Evolutionary conservation across 2,113 vertebrate species (phyloP).

Genomic region (Opisthocomus hoazin): DNA sequence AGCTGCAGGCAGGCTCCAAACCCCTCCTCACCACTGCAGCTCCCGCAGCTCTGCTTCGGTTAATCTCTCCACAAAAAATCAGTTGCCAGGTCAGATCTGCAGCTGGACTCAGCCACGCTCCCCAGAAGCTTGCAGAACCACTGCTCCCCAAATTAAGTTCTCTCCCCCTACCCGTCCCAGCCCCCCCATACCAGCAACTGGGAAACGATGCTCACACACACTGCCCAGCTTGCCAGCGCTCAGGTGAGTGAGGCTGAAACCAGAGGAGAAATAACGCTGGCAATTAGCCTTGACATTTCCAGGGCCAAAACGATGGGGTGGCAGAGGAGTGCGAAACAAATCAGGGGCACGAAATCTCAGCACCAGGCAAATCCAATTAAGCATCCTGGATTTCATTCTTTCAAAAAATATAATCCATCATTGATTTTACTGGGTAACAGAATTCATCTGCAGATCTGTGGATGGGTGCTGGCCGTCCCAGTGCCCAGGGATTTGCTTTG

Average conservation of each 20-base stretch:
- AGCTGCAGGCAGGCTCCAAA: not conserved
- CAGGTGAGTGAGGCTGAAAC: not conserved
- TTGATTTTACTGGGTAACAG: not conserved
- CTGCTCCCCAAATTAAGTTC: not conserved
- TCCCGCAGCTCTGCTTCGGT: not conserved
- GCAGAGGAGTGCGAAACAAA: not conserved
- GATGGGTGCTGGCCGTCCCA: no score
- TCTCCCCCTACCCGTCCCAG: no score
- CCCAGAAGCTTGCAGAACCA: not conserved
- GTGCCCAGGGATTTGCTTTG: not conserved
- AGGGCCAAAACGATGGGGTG: not conserved
- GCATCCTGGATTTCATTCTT: not conserved
- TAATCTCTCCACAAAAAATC: not conserved
- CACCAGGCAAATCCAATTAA: not conserved
- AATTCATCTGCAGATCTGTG: not conserved
- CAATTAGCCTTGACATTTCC: not conserved
- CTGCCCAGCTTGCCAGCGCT: rapidly evolving
- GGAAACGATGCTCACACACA: rapidly evolving
- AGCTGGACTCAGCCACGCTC: rapidly evolving
- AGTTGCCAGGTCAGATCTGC: not conserved
- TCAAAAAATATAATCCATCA: no score
- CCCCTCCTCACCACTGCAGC: rapidly evolving
- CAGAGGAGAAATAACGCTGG: not conserved
- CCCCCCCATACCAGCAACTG: not conserved
- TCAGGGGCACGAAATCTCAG: not conserved